Evolutionary conservation across 92 coral and sea anemone genomes (phyloP).

Genomic region (Palythoa grandis): DNA sequence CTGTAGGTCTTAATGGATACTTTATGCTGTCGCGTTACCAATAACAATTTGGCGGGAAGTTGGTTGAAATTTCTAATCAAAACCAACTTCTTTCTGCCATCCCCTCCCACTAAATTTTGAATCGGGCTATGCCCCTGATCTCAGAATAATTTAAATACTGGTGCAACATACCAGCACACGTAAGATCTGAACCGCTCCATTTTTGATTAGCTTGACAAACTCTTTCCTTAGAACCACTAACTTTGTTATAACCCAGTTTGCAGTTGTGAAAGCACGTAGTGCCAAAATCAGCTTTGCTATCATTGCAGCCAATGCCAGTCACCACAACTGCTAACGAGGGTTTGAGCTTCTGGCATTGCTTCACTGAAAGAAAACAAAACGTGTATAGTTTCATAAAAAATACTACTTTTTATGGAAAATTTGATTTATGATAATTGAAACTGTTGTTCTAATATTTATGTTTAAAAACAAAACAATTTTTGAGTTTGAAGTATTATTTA

Average conservation of each 20-base stretch:
- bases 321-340: background rate
- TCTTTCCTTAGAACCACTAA: constrained; percentile 3
- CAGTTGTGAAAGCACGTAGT: constrained; percentile 1
- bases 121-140: no score
- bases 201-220: constrained; percentile 14
- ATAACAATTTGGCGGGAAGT: no score
- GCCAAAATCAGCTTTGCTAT: background rate
- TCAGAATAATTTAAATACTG: background rate
- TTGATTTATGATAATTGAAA: no score
- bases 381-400: background rate
- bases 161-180: background rate
- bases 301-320: constrained; percentile 2
- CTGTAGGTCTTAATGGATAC: no score
- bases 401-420: no score
- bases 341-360: background rate
- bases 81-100: no score
- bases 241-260: background rate
- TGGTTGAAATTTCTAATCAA: no score
- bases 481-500: no score
- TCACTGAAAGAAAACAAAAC: background rate
- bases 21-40: no score
- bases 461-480: no score
- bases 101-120: background rate
- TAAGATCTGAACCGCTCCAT: constrained; percentile 24
- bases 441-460: no score